phyloP scores from a whole-genome alignment of 2,888 invertebrate species.

The Drosophila picticornis region DNA sequence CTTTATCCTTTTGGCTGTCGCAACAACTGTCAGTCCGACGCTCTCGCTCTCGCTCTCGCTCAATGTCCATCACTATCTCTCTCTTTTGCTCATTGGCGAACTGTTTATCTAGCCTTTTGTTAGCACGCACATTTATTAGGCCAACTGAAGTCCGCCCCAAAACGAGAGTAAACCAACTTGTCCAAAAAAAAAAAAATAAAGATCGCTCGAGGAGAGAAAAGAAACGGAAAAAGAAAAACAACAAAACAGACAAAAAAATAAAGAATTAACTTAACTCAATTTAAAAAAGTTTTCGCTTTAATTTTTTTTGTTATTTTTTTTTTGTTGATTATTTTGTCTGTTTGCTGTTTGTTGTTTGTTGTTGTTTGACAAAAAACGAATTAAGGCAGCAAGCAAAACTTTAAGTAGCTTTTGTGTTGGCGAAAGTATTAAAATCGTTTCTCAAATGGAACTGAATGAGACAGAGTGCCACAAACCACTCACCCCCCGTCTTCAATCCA shows the following conservation, averaged over 20 bases:
- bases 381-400: conserved; percentile 72
- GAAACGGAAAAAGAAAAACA: conserved; percentile 8
- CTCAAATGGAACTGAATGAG: conserved; percentile 56
- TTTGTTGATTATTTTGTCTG: conserved; percentile 47
- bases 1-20: conserved; percentile 75
- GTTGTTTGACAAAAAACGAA: conserved; percentile 76
- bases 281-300: conserved; percentile 65
- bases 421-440: conserved; percentile 76
- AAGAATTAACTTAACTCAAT: conserved; percentile 77
- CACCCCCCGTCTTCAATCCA: neutral
- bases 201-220: neutral
- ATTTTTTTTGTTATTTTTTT: conserved; percentile 40
- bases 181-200: conserved; percentile 8
- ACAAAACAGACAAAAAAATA: conserved; percentile 27
- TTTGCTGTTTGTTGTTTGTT: conserved; percentile 63
- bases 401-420: conserved; percentile 78
- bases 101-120: conserved; percentile 74
- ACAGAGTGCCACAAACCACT: conserved; percentile 10
- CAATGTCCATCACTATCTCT: neutral
- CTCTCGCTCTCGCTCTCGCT: neutral
- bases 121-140: conserved; percentile 76
- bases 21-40: conserved; percentile 56
- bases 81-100: conserved; percentile 28
- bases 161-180: conserved; percentile 27
- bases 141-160: conserved; percentile 48